Evolutionary conservation across 2,113 vertebrate species (phyloP), one percentile per base, ranked within the genome.

Genomic region (Polyodon spathula): DNA sequence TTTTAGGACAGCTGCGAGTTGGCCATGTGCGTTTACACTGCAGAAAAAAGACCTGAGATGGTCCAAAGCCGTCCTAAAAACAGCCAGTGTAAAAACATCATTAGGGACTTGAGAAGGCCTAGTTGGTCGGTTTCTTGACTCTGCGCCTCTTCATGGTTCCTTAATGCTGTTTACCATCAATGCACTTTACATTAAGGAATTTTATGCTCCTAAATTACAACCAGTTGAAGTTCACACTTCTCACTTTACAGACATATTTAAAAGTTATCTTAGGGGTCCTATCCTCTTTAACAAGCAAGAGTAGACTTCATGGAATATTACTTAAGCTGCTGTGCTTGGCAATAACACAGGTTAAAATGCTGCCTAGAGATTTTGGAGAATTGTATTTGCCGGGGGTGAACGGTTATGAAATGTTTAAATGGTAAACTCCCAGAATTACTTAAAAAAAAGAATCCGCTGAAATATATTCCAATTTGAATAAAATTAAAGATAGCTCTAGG

Each of bases 131-230:
- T 27, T 27, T 27, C 27, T 27, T 27, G 27, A 27, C 27, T 2
- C 27, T 82, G 80, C 83, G 80, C 78, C 78, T 77, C 84, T 88
- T 86, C 87, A 88, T 86, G 86, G 84, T 86, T 88, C 82, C 86
- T 87, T 87, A 88, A 84, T 86, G 87, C 82, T 84, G 82, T 76
- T 88, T 84, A 88, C 87, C 86, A 85, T 86, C 86, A 89, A 88
- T 83, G 84, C 80, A 84, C 76, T 87, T 46, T 89, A 77, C 85
- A 88, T 86, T 88, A 84, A 86, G 86, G 88, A 82, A 88, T 89
- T 88, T 88, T 84, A 87, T 85, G 84, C 83, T 83, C 84, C 85
- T 86, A 89, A 89, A 89, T 89, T 87, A 87, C 83, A 81, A 88
- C 88, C 84, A 85, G 88, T 88, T n/a, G n/a, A n/a, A n/a, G 84